phyloP scores from a whole-genome alignment of 1,140 invertebrate genomes.

The Scaptomyza graminum region DNA sequence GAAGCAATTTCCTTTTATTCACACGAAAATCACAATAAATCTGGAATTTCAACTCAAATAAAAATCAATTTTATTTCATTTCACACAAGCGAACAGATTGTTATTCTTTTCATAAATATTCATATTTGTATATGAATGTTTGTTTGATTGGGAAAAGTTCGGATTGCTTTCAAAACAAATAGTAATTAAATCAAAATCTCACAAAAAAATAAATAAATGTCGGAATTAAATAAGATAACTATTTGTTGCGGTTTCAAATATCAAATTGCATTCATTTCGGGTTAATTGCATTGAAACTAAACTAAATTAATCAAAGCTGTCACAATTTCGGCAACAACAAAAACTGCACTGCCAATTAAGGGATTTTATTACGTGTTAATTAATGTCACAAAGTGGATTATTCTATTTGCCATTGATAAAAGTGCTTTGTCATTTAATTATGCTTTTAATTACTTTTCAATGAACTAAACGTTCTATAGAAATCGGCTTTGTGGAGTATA shows the following conservation, averaged over 20 bases:
- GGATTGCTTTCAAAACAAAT: slow-evolving; percentile 53
- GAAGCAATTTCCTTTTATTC: slow-evolving; percentile 44
- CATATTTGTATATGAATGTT: not conserved
- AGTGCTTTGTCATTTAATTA: not conserved
- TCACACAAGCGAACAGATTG: slow-evolving; percentile 42
- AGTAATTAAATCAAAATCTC: slow-evolving; percentile 68
- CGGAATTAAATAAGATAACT: slow-evolving; percentile 28
- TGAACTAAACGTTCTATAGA: not conserved
- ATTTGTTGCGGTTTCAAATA: slow-evolving; percentile 49
- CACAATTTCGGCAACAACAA: slow-evolving; percentile 31
- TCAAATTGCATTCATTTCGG: slow-evolving; percentile 48
- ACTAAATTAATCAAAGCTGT: slow-evolving; percentile 60
- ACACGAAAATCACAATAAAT: slow-evolving; percentile 28
- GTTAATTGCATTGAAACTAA: slow-evolving; percentile 72
- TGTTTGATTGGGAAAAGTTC: slow-evolving; percentile 12
- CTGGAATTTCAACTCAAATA: slow-evolving; percentile 41
- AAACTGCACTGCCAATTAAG: slow-evolving; percentile 1
- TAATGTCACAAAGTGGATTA: slow-evolving; percentile 17
- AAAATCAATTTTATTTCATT: slow-evolving; percentile 57
- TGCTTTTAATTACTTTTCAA: not conserved
- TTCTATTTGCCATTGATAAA: slow-evolving; percentile 14
- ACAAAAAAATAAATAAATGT: slow-evolving; percentile 4
- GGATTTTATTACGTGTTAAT: slow-evolving; percentile 36
- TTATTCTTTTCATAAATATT: slow-evolving; percentile 8
- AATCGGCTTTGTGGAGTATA: not conserved